Percentiles rank a stretch among this genome's conserved stretches.
Conservation (phyloP, 2,888 invertebrate genomes). For the Oxytorus armatus region DNA sequence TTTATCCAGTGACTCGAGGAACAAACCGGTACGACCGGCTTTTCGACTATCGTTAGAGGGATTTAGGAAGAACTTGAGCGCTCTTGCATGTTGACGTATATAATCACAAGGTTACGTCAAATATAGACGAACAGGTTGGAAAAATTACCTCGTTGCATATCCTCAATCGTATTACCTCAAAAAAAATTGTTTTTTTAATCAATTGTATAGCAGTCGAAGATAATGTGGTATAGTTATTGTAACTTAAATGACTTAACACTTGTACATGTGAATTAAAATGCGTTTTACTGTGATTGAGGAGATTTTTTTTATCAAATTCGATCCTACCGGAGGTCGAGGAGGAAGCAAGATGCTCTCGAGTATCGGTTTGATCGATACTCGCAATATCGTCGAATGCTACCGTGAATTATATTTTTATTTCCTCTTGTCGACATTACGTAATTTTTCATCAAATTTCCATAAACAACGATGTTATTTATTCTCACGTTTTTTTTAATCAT, state of each 20-base stretch:
- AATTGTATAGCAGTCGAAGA: too few species aligned
- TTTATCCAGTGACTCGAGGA: too few species aligned
- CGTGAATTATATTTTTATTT: too few species aligned
- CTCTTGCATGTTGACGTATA: background rate
- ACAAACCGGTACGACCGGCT: constrained; percentile 36
- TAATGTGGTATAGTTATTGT: background rate
- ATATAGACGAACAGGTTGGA: background rate
- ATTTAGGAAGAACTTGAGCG: constrained; percentile 4
- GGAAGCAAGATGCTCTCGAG: constrained; percentile 13
- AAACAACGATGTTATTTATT: too few species aligned
- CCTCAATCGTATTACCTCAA: too few species aligned
- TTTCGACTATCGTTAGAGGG: constrained; percentile 15
- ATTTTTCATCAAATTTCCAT: too few species aligned
- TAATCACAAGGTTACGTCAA: background rate
- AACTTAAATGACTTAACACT: too few species aligned
- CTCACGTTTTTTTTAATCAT: too few species aligned
- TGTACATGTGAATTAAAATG: background rate
- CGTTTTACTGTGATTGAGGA: constrained; percentile 32
- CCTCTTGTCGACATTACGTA: too few species aligned
- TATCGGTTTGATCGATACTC: too few species aligned
- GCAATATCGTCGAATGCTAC: too few species aligned
- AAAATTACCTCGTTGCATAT: background rate
- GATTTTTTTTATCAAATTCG: background rate
- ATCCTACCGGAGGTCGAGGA: constrained; percentile 16
- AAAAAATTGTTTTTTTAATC: too few species aligned